phyloP scores from a whole-genome alignment of 92 coral and sea anemone species.

The Phymanthus crucifer region DNA sequence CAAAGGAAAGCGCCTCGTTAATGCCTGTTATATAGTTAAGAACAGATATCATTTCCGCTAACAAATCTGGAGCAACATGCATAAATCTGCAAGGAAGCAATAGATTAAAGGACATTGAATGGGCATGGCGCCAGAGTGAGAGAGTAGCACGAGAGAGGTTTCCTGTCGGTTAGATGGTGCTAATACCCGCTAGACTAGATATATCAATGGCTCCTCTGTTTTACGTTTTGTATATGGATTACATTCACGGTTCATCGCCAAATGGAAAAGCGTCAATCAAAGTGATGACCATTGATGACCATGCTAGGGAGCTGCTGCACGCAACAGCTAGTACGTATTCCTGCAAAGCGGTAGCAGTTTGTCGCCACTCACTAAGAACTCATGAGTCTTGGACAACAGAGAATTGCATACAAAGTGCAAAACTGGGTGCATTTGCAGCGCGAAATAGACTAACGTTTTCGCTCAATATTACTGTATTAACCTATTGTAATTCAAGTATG shows the following conservation, averaged over 20 bases:
- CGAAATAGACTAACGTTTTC: neutral
- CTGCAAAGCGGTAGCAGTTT: neutral
- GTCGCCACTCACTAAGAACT: neutral
- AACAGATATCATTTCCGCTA: slow-evolving; percentile 17
- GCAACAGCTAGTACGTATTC: neutral
- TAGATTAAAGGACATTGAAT: neutral
- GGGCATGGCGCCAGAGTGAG: neutral
- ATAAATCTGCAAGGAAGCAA: slow-evolving; percentile 8
- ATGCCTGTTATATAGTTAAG: slow-evolving; percentile 16
- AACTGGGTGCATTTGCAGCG: neutral
- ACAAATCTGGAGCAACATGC: slow-evolving; percentile 6
- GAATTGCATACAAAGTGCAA: neutral
- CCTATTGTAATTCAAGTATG: neutral
- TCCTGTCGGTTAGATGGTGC: neutral
- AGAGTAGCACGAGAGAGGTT: slow-evolving; percentile 4
- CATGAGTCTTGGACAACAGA: neutral
- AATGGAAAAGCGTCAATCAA: slow-evolving; percentile 1
- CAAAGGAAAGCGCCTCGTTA: slow-evolving; percentile 17
- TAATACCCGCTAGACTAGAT: neutral
- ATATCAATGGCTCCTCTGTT: neutral
- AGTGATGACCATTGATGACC: slow-evolving; percentile 13
- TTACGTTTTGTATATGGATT: neutral
- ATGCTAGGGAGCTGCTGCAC: neutral
- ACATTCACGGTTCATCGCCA: slow-evolving; percentile 7
- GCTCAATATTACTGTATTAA: neutral